Base-by-base conservation (phyloP, 2,888 invertebrate species). In the Rhamnusium bicolor region DNA sequence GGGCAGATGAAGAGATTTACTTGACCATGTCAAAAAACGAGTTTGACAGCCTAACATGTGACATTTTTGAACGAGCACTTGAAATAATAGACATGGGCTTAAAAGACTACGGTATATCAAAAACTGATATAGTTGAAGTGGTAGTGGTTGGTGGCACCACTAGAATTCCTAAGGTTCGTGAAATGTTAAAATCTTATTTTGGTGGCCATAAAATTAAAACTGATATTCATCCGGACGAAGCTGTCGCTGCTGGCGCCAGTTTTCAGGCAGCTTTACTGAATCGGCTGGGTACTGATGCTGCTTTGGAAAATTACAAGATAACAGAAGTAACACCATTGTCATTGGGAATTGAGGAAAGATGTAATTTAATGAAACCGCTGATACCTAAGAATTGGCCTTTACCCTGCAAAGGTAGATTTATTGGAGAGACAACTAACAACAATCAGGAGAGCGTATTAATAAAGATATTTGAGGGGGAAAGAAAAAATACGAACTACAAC, bases 191-290 rank as follows among this genome's bases (percentile, higher is more conserved):
- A 24, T 54, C 60, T 1, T 75, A 76, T 49, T 83, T 83, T 61
- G 53, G 58, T 7, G 40, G 6, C 8, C 75, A 74, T 16, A 69
- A 77, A 47, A 32, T 81, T 10, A 75, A 68, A 29, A 76, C 73
- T 12, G 74, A 79, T 18, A 40, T 83, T 12, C 78, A 81, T 70
- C 79, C 81, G 18, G 81, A 81, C 49, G 80, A 82, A 71, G 81
- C 81, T 10, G 81, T 83, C 0, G 80, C 83, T 1, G 72, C 78
- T 19, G 83, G 83, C 18, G 82, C 83, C 18, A 75, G 76, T 7
- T 53, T 81, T 7, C 77, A 80, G 66, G 82, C 83, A 16, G 77
- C 78, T 2, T 63, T 73, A 6, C 66, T 80, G 2, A n/a, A 12
- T 12, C 29, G 5, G 29, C 5, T 32, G 32, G 40, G 66, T 0